These are phyloP conservation scores for Coendou prehensilis DNA, from an alignment of 2,797 vertebrate species.

Conservation along the genomic window DNA sequence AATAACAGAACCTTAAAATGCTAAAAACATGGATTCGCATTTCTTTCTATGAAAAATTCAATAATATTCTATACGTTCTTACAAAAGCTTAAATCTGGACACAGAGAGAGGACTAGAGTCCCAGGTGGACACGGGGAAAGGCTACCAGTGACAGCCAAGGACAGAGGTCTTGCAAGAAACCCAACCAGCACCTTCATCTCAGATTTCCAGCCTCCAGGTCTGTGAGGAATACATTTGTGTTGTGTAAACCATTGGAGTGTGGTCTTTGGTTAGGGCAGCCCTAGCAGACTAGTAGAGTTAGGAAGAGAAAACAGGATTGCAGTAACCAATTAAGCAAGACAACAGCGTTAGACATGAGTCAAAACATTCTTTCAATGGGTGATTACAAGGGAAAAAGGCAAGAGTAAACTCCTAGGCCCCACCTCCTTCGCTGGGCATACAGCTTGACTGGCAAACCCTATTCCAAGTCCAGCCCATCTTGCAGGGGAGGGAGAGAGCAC, in stretches of 20 bases:
- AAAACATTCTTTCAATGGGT: background rate
- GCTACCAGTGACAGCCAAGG: background rate
- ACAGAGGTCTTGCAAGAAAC: background rate
- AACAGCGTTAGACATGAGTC: fast-evolving
- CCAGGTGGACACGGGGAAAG: background rate
- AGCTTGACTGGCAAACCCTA: background rate
- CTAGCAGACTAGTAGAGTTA: background rate
- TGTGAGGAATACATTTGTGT: background rate
- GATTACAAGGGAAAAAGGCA: background rate
- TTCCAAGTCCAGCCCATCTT: background rate
- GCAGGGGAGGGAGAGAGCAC: background rate
- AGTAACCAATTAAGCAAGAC: background rate
- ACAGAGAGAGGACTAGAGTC: background rate
- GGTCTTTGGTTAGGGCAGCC: background rate
- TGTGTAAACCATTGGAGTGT: fast-evolving
- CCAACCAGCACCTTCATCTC: background rate
- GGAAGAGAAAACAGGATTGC: background rate
- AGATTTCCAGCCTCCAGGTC: background rate
- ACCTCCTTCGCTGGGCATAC: background rate
- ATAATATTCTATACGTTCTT: background rate
- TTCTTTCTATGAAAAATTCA: conserved; percentile 3
- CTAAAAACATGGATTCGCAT: background rate
- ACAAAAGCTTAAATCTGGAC: background rate
- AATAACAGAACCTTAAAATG: background rate
- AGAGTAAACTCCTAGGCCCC: background rate